These are phyloP conservation scores for Platysteira castanea DNA, from an alignment of 2,113 vertebrate genomes.

Conservation along the genomic window DNA sequence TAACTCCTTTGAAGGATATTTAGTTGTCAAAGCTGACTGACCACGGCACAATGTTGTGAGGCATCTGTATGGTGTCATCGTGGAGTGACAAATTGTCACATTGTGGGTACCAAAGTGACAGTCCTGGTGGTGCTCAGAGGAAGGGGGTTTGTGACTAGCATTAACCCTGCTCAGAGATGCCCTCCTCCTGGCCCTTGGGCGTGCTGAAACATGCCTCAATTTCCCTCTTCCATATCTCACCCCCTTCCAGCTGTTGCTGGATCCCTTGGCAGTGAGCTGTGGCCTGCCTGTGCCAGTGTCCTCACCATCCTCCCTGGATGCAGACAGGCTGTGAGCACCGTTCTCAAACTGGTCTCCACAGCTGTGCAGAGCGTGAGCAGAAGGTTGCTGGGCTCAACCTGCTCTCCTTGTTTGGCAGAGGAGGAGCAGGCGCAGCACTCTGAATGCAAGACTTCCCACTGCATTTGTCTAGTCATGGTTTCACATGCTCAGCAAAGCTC, in stretches of 20 bases:
- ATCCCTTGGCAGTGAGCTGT: not conserved
- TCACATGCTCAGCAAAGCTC: constrained; percentile 54
- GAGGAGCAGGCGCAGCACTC: not conserved
- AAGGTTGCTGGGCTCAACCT: not conserved
- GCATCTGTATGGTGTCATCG: accelerated
- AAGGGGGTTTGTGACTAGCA: not conserved
- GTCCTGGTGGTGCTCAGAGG: not conserved
- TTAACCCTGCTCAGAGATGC: not conserved
- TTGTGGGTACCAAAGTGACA: not conserved
- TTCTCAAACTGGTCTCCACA: not conserved
- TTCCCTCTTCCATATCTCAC: not conserved
- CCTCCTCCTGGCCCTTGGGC: not conserved
- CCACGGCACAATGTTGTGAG: accelerated
- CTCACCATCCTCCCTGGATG: not conserved
- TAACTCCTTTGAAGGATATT: not conserved
- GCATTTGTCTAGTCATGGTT: constrained; percentile 56
- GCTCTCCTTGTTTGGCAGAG: constrained; percentile 24
- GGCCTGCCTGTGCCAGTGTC: not conserved
- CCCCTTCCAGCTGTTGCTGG: not conserved
- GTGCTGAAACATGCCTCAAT: not conserved
- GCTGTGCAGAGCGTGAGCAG: not conserved
- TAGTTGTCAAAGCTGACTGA: not conserved
- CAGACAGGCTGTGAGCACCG: accelerated
- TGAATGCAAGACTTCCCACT: constrained; percentile 3
- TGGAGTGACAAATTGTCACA: too few relatives aligned